These are phyloP conservation scores for Scyliorhinus canicula DNA, from an alignment of 2,797 vertebrate species.

Conservation along the genomic window DNA sequence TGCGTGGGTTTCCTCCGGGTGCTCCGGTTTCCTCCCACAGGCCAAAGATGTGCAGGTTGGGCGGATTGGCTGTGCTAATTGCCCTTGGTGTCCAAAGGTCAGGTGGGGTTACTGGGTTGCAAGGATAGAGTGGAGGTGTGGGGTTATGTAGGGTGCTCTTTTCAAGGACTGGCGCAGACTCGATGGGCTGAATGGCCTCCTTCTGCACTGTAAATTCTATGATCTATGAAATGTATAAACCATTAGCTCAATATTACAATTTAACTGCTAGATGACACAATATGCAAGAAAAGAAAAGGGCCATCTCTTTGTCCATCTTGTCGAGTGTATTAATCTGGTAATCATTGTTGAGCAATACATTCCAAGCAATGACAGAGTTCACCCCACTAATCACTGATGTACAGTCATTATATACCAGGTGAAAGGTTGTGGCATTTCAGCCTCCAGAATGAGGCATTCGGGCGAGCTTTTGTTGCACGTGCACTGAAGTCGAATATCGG, in stretches of 20 bases:
- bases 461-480: background rate
- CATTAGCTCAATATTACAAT: background rate
- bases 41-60: too few relatives aligned
- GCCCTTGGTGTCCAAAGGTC: too few relatives aligned
- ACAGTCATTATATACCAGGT: background rate
- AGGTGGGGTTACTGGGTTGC: too few relatives aligned
- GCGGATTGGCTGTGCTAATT: too few relatives aligned
- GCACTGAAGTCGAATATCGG: background rate
- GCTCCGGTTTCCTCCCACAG: too few relatives aligned
- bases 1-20: too few relatives aligned
- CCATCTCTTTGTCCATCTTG: background rate
- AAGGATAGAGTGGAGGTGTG: too few relatives aligned
- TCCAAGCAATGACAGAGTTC: constrained; percentile 19
- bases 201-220: too few relatives aligned
- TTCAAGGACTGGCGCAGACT: too few relatives aligned
- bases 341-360: background rate
- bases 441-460: background rate
- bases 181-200: too few relatives aligned
- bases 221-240: too few relatives aligned
- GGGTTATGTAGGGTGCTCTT: too few relatives aligned
- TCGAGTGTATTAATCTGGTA: background rate
- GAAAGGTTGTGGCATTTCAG: background rate
- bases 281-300: background rate
- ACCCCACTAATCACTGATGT: background rate
- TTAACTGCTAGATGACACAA: background rate